Conservation (phyloP, 2,797 vertebrate genomes). For the Falco cherrug region DNA sequence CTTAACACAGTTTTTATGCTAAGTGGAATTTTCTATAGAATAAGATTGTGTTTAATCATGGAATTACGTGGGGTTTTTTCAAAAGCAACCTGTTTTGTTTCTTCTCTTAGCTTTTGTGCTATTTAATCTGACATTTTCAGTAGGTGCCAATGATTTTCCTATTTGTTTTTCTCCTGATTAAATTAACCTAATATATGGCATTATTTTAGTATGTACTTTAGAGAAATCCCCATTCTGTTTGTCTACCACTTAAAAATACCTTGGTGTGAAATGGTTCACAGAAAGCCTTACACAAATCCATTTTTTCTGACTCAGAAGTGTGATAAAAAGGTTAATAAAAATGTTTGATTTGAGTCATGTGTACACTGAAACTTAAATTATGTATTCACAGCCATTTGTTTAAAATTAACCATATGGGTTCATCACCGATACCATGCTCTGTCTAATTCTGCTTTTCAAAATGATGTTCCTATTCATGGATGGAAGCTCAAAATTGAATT, state of each 20-base stretch:
- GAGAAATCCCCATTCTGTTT: not conserved
- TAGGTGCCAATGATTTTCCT: not conserved
- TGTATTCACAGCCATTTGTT: not conserved
- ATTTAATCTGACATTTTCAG: conserved; percentile 44
- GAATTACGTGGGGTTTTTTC: not conserved
- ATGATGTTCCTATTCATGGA: not conserved
- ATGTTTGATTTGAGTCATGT: fast-evolving
- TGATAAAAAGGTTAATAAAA: not conserved
- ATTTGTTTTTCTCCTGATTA: conserved; percentile 2
- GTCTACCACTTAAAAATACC: not conserved
- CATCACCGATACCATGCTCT: not conserved
- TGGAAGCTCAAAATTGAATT: not conserved
- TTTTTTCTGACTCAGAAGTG: not conserved
- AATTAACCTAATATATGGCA: conserved; percentile 4
- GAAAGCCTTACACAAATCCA: not conserved
- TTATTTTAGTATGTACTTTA: not conserved
- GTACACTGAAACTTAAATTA: not conserved
- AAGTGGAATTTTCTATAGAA: not conserved
- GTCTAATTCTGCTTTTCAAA: not conserved
- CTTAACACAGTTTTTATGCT: not conserved
- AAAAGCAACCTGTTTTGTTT: not conserved
- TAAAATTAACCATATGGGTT: not conserved
- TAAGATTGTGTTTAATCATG: not conserved
- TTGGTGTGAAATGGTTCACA: not conserved
- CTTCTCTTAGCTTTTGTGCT: not conserved